Evolutionary conservation across 2,113 vertebrate species (phyloP).

Genomic region (Festucalex cinctus): DNA sequence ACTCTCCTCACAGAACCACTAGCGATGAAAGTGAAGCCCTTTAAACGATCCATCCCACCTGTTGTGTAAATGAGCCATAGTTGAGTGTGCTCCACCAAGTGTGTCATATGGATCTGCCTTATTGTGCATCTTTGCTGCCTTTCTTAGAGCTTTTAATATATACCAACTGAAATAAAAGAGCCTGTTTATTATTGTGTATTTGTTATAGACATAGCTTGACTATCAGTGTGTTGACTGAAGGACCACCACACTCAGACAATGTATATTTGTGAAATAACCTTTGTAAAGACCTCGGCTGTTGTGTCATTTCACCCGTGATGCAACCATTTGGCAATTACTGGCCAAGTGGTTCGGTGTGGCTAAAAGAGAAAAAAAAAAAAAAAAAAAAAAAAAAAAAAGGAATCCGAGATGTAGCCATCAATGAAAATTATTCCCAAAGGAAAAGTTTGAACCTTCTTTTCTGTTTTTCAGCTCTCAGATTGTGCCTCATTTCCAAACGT

Average conservation of each 20-base stretch:
- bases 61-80: slow-evolving; percentile 52
- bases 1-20: slow-evolving; percentile 18
- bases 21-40: slow-evolving; percentile 52
- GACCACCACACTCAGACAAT: slow-evolving; percentile 49
- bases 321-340: background rate
- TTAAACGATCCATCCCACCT: slow-evolving; percentile 62
- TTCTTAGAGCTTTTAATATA: slow-evolving; percentile 73
- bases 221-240: slow-evolving; percentile 50
- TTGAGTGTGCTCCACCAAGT: slow-evolving; percentile 44
- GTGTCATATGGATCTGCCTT: slow-evolving; percentile 72
- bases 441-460: slow-evolving; percentile 12
- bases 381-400: slow-evolving; percentile 21
- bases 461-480: slow-evolving; percentile 28
- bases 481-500: slow-evolving; percentile 33
- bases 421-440: slow-evolving; percentile 38
- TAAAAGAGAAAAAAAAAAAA: too few species aligned
- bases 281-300: slow-evolving; percentile 57
- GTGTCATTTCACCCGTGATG: slow-evolving; percentile 23
- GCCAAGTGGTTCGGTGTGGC: slow-evolving; percentile 11
- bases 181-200: slow-evolving; percentile 63
- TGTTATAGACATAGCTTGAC: slow-evolving; percentile 57
- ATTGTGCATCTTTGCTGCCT: slow-evolving; percentile 72
- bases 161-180: slow-evolving; percentile 54
- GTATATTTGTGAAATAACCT: slow-evolving; percentile 62
- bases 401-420: slow-evolving; percentile 54